Evolutionary conservation across 1,140 invertebrate genomes (phyloP), one percentile per base, ranked within the genome.

Genomic region (Pinna nobilis): DNA sequence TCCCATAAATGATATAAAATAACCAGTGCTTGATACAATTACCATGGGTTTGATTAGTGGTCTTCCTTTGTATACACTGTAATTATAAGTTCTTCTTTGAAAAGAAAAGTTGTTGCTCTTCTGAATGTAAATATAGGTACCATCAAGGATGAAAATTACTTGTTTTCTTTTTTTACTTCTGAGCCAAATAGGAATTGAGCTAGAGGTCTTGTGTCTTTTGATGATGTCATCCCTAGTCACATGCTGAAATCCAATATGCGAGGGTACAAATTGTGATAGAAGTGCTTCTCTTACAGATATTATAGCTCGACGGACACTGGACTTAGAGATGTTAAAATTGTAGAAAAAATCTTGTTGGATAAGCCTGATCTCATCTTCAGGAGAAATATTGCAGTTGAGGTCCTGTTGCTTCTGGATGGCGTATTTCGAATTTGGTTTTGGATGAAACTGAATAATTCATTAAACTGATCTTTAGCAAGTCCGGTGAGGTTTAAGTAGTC

Each of bases 11-110:
- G 32, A 23, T 4, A 71, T 13, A 53, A 63, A 53, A 30, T 71
- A n/a, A 23, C 69, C 44, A 64, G 44, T 55, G 30, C 44, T 63
- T 53, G 47, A 23, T n/a, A 64, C 47, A 39, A 64, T 41, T 1
- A 71, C 37, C 57, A 61, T 71, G 2, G 69, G 69, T 28, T 71
- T 71, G 7, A 71, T 35, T 33, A 71, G 39, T 47, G 69, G 69
- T 49, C 59, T 49, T 20, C 20, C 18, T 23, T 71, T 71, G 28
- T 64, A 49, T 15, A 71, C 9, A 39, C 59, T 63, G 50, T n/a
- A 71, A n/a, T n/a, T n/a, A n/a, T n/a, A n/a, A 5, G 47, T 63
- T 25, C 37, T 23, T 41, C 69, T 63, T 44, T 71, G 69, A 41
- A 71, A 71, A 3, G 39, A n/a, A 50, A 53, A 71, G 33, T 71